Conservation (phyloP, 2,113 vertebrate species). For the Boulengeromyrus knoepffleri region DNA sequence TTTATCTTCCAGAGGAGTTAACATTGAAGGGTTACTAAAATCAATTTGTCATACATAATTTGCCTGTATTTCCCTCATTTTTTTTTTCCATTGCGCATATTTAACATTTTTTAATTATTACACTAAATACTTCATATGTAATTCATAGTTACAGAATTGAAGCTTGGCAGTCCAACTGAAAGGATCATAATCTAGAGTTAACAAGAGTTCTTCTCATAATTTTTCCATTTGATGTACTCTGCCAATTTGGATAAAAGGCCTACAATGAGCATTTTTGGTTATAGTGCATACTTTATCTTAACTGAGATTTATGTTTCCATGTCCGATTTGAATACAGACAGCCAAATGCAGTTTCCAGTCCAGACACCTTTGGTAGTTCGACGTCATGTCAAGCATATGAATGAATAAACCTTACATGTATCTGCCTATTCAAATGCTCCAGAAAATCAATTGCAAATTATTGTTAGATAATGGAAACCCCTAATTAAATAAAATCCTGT, state of each 20-base stretch:
- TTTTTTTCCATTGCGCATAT: neutral
- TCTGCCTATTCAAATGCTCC: neutral
- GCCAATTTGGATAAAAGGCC: neutral
- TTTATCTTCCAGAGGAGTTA: neutral
- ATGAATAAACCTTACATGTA: neutral
- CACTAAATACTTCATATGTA: neutral
- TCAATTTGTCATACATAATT: neutral
- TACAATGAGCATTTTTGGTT: too few species aligned
- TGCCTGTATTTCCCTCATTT: neutral
- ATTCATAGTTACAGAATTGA: neutral
- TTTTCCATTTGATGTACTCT: neutral
- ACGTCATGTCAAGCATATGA: neutral
- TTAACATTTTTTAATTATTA: neutral
- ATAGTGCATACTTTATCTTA: neutral
- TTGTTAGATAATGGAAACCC: neutral
- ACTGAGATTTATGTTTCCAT: neutral
- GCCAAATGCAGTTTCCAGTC: neutral
- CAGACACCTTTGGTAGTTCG: neutral
- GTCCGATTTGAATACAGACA: neutral
- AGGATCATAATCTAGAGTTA: neutral
- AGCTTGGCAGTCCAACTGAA: neutral
- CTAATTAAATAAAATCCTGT: neutral
- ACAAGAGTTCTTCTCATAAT: neutral
- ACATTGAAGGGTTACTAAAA: neutral
- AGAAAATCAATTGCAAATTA: neutral